Evolutionary conservation across 1,140 invertebrate species (phyloP), one percentile per base, ranked within the genome.

Genomic region (Drosophila kikkawai): DNA sequence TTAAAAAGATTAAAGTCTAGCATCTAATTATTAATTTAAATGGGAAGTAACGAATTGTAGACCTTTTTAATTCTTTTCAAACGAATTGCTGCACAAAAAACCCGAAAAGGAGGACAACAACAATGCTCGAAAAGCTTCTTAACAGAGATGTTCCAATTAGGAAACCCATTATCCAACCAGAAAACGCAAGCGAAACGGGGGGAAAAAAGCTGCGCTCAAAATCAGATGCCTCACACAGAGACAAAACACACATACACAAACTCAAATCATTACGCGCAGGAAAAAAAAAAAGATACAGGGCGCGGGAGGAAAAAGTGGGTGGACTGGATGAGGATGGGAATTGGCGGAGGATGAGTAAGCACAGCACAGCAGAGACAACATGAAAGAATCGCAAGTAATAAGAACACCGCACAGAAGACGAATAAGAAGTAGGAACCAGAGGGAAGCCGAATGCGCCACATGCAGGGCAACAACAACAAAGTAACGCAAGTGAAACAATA

Each of bases 191-290:
- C 70, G 50, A 55, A 37, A 53, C 41, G 56, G 29, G 50, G 50
- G 48, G 26, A 19, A 53, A 80, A 87, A 88, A 87, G 77, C 76
- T 83, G 64, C 57, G 77, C 80, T 87, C 80, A 83, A 80, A 87
- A 88, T 88, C 84, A 80, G 80, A 82, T 80, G 68, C 70, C 70
- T 41, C 74, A 67, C 41, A 74, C 58, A 42, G 42, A 61, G 41
- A 56, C 51, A 66, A 39, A 56, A 67, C 15, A 73, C 55, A 76
- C 78, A 66, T 34, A 45, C 42, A 82, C 58, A 82, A 65, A 79
- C 59, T 67, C 59, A 73, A 80, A 85, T 85, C 82, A 85, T 81
- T 81, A 76, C 64, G 55, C 61, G 75, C 63, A 48, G 58, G 74
- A 75, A 82, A 81, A 47, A 36, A 66, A 47, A 55, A 53, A 19